phyloP scores from a whole-genome alignment of 2,888 invertebrate species.

The Ichneumoninae sp. region DNA sequence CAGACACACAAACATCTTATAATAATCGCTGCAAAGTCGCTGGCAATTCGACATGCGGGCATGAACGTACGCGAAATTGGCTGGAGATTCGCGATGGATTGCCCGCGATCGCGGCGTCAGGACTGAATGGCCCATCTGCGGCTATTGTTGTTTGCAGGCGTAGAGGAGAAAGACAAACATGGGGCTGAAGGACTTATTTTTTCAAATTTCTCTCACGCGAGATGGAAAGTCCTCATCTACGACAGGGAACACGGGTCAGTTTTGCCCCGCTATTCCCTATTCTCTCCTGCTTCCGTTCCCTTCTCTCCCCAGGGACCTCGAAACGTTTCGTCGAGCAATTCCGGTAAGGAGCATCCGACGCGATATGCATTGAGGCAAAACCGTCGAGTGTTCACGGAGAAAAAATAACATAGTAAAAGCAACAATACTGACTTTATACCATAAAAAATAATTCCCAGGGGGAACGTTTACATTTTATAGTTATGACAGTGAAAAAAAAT shows the following conservation, averaged over 20 bases:
- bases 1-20: not conserved
- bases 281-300: not conserved
- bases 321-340: conserved; percentile 39
- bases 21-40: not conserved
- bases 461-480: too few species aligned
- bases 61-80: not conserved
- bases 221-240: too few species aligned
- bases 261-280: not conserved
- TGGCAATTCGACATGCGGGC: not conserved
- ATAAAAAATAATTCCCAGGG: too few species aligned
- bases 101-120: conserved; percentile 8
- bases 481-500: too few species aligned
- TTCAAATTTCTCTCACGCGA: too few species aligned
- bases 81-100: not conserved
- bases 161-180: too few species aligned
- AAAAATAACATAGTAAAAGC: too few species aligned
- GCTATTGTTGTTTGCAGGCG: not conserved
- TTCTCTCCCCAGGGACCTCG: conserved; percentile 3
- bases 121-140: conserved; percentile 6
- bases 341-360: not conserved
- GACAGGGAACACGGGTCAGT: too few species aligned
- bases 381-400: conserved; percentile 38
- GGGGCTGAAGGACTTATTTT: not conserved
- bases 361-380: conserved; percentile 15
- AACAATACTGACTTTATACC: too few species aligned